These are phyloP conservation scores for Artibeus jamaicensis DNA, from an alignment of 2,797 vertebrate species.

Conservation along the genomic window DNA sequence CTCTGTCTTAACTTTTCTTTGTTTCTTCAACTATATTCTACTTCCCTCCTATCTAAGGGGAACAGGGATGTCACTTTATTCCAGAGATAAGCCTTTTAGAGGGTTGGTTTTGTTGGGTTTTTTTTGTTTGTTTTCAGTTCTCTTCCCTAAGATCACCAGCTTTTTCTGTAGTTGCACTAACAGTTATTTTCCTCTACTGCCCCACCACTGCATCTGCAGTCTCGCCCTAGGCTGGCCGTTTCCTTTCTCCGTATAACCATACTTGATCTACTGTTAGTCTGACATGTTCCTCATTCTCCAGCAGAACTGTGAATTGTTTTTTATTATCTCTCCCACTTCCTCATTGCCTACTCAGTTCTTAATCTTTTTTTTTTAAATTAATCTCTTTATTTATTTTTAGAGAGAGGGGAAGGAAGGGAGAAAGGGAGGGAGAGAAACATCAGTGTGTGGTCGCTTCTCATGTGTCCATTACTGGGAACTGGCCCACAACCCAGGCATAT, in stretches of 20 bases:
- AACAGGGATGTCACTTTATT: neutral
- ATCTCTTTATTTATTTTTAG: too few relatives aligned
- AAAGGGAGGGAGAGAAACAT: too few relatives aligned
- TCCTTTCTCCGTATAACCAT: neutral
- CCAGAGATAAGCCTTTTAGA: neutral
- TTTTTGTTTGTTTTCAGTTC: neutral
- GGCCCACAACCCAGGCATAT: too few relatives aligned
- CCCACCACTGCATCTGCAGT: neutral
- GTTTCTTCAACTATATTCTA: neutral
- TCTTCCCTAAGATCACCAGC: neutral
- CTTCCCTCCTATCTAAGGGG: neutral
- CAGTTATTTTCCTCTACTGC: neutral
- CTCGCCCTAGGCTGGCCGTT: neutral
- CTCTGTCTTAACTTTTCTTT: conserved; percentile 8
- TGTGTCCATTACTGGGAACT: too few relatives aligned
- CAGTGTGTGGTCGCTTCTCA: too few relatives aligned
- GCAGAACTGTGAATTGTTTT: neutral
- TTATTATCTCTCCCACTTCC: neutral
- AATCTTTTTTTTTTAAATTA: too few relatives aligned
- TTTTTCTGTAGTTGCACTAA: neutral
- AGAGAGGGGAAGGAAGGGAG: too few relatives aligned
- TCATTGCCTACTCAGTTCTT: neutral
- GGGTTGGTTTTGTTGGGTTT: neutral
- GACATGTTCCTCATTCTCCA: neutral
- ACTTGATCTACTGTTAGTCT: neutral